Base-by-base conservation (phyloP, 2,113 vertebrate genomes). In the Megaptera novaeangliae region DNA sequence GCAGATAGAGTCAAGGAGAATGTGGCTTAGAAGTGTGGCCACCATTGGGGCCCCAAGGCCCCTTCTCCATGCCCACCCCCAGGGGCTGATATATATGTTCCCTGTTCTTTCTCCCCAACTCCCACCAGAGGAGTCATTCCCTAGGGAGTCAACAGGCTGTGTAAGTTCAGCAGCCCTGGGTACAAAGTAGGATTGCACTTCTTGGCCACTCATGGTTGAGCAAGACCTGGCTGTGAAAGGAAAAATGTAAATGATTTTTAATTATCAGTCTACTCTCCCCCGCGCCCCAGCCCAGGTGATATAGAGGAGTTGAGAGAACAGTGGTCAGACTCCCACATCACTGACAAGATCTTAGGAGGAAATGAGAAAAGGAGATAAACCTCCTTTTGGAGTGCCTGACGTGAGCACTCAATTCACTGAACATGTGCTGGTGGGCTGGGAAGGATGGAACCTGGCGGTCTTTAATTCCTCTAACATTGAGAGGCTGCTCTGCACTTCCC, bases 341-440 rank as follows among this genome's bases (percentile, higher is more conserved):
- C 63, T 31, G 91, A 57, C 71, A 14, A 63, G 74, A 66, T 86
- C 63, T 88, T 59, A 91, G 66, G 21, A 92, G 80, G 86, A 91
- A 95, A 71, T 55, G 72, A 95, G 75, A 46, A 86, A 52, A 75
- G n/a, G 90, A 95, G 84, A 94, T 88, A 46, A 52, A 63, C 41
- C 69, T 86, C 21, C 80, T 46, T 66, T 92, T 68, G 71, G 84
- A 41, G 84, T 15, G 39, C 92, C 83, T 49, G 57, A 55, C 49
- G 64, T 39, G 57, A 72, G 52, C 10, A 14, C 59, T 71, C 82
- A 31, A 2, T 80, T 80, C 68, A 87, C 2, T 29, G 75, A 75
- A n/a, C 25, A 41, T 41, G 13, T 27, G 46, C 59, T 27, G 36
- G 46, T 49, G 82, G n/a, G 8, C 1, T 57, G 83, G 39, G 46